Percentiles rank a stretch among this genome's conserved stretches.
These are phyloP conservation scores for Cryptotermes secundus DNA, from an alignment of 1,140 invertebrate species.

Conservation along the genomic window DNA sequence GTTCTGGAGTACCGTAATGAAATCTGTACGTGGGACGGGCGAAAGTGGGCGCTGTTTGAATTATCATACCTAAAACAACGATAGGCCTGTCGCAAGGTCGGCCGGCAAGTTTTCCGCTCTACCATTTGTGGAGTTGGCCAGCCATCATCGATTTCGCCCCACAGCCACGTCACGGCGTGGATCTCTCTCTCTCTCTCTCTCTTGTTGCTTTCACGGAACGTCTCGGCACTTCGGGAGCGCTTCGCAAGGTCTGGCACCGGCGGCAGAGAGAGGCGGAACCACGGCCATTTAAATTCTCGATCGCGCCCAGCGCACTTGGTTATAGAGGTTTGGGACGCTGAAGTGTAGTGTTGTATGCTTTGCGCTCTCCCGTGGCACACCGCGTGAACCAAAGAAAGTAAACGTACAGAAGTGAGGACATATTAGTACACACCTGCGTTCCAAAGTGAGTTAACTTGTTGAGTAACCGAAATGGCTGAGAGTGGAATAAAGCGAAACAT, in stretches of 20 bases:
- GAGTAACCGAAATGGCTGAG: conserved; percentile 62
- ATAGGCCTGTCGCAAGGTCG: not conserved
- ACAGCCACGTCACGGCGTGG: not conserved
- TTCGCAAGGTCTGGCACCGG: too few species aligned
- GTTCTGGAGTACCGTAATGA: not conserved
- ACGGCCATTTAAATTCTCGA: not conserved
- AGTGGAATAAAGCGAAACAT: conserved; percentile 81
- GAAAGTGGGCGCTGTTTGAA: not conserved
- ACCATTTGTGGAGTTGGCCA: not conserved
- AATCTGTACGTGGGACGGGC: not conserved
- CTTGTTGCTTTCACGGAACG: too few species aligned
- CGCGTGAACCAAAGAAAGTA: not conserved
- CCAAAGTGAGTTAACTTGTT: not conserved
- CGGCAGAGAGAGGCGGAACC: too few species aligned
- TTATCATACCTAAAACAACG: not conserved
- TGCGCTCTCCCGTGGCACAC: not conserved
- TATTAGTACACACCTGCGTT: not conserved
- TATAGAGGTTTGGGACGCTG: not conserved
- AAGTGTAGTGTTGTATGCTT: not conserved
- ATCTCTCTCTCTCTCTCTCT: too few species aligned
- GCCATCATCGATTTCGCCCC: not conserved
- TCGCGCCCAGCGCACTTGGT: not conserved
- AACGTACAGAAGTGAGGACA: not conserved
- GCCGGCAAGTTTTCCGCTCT: not conserved
- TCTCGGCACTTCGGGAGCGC: too few species aligned